Base-by-base conservation (phyloP, 2,797 vertebrate genomes). In the Poliocrania exsul region DNA sequence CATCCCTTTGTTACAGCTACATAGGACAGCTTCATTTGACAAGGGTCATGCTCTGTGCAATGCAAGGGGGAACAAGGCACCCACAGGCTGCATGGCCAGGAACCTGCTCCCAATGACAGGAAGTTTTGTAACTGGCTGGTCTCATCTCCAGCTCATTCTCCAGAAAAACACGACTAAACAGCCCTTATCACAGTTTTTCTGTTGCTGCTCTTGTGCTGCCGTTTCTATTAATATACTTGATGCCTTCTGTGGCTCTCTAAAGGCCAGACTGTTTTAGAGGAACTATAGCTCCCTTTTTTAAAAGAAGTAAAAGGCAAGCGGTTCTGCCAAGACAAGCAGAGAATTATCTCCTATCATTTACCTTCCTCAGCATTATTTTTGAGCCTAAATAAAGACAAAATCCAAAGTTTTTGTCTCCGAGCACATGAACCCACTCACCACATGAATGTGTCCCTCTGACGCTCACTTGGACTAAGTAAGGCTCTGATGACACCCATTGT, bases 41-140 rank as follows among this genome's bases (percentile, higher is more conserved):
- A 44, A 20, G 16, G 62, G 21, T 80, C 23, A 53, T 0, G 2
- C 38, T 38, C 38, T 0, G 0, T 8, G 77, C 6, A 3, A 3
- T 11, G 50, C 29, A 6, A 2, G 31, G 24, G 29, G 29, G 33
- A 8, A 7, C 12, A 16, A 49, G 33, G 47, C n/a, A 74, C 28
- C n/a, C 7, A 2, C 21, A 49, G 75, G 37, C 38, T 67, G 40
- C 0, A 0, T 6, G 46, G 57, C 37, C 10, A 13, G 37, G 49
- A 75, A 57, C 38, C 49, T 2, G 2, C 16, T 56, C n/a, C 47
- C 71, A 40, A 28, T 3, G 1, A 35, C 10, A 28, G 25, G 3
- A 53, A 29, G 6, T 18, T 54, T 9, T 25, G 2, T 47, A 66
- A 25, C 60, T 46, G 58, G 7, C 33, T 91, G 72, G 14, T 75